Percentiles rank a stretch among this genome's conserved stretches.
Evolutionary conservation across 2,888 invertebrate species (phyloP).

Genomic region (Drosophila affinis): DNA sequence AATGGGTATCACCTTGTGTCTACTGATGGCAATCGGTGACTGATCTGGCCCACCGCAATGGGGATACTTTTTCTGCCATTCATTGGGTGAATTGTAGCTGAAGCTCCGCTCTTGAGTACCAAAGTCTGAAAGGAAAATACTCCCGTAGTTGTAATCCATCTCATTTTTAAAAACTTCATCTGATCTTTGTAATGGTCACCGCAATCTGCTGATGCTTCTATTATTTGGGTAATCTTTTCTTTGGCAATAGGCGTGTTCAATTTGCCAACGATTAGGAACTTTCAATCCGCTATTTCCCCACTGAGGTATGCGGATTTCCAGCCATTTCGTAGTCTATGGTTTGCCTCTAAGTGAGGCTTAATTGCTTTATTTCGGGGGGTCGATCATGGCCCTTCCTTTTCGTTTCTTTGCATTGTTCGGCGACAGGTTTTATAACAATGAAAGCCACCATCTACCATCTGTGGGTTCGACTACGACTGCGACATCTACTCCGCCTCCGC

Average conservation of each 20-base stretch:
- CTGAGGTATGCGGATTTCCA: neutral
- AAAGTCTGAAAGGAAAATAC: slow-evolving; percentile 43
- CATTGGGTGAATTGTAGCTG: slow-evolving; percentile 71
- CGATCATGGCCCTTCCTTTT: slow-evolving; percentile 11
- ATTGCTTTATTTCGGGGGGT: slow-evolving; percentile 24
- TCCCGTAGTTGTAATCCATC: too few species aligned
- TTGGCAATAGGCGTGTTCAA: neutral
- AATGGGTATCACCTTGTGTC: slow-evolving; percentile 60
- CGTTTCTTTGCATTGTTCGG: slow-evolving; percentile 38
- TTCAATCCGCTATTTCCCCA: slow-evolving; percentile 7
- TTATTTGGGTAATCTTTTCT: neutral
- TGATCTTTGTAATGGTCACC: neutral
- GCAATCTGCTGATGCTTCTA: neutral
- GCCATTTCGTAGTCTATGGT: slow-evolving; percentile 12
- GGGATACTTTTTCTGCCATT: slow-evolving; percentile 86
- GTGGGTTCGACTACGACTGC: slow-evolving; percentile 32
- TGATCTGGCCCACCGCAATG: slow-evolving; percentile 87
- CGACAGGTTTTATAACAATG: slow-evolving; percentile 48
- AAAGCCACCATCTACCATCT: too few species aligned
- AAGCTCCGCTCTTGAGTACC: slow-evolving; percentile 50
- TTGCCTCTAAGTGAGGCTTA: slow-evolving; percentile 24
- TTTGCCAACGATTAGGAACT: slow-evolving; percentile 10
- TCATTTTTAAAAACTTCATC: neutral
- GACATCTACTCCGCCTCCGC: slow-evolving; percentile 48
- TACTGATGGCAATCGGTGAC: slow-evolving; percentile 84